Base-by-base conservation (phyloP, 2,113 vertebrate species). In the Cebus imitator region DNA sequence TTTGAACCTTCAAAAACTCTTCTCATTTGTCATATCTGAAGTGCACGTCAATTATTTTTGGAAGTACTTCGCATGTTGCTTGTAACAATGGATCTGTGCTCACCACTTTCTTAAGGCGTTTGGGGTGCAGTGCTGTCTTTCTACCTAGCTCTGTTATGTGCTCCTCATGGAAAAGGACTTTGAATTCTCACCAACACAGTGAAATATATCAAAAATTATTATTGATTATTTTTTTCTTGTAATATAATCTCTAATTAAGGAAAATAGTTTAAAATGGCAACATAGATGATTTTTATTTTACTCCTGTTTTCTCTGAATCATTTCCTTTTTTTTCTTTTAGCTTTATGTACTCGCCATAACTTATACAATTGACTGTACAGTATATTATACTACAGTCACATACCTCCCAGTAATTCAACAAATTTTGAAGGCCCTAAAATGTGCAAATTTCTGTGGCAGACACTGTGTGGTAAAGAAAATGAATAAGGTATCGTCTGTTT, bases 121-220 rank as follows among this genome's bases (percentile, higher is more conserved):
- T 45, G 68, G n/a, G 21, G 32, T 27, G 20, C 1, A 17, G 32
- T 27, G 20, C 1, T 10, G 7, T 93, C 7, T 50, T 73, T 76
- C 8, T 50, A 27, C 12, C 4, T 10, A 32, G 3, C 2, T 57
- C 20, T 57, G 4, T 3, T 66, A 6, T 30, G 14, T 23, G 8
- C 1, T 52, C 14, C 20, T 61, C 25, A 6, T 27, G 18, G 27
- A 37, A 82, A 70, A 92, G 3, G 3, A 70, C 13, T 58, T 40
- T 75, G 55, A 80, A 87, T 86, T 83, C 16, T 92, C 52, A 78
- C 32, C 87, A 87, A 75, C 23, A 37, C 12, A 30, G 3, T 75
- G 37, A 75, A 50, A 79, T 43, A 37, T 0, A 58, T 17, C 61
- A 40, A 58, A 75, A 55, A 14, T 52, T 27, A 57, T 43, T 64